phyloP scores from a whole-genome alignment of 2,113 vertebrate genomes.

The Ophthalmolycus amberensis region DNA sequence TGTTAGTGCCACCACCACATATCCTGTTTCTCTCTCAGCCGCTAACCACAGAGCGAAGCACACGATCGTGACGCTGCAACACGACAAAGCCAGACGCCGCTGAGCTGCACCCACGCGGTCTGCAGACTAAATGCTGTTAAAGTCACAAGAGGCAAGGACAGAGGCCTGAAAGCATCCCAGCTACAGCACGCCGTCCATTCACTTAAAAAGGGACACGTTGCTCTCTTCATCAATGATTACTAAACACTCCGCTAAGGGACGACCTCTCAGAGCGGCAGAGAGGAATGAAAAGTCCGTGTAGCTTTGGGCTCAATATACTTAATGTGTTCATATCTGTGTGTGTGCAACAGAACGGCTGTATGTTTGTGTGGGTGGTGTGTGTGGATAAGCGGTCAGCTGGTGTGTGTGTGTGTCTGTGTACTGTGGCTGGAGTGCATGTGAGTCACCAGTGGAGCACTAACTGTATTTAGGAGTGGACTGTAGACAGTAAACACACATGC shows the following conservation, averaged over 20 bases:
- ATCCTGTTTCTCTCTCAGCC: conserved; percentile 18
- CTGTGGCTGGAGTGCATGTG: conserved; percentile 3
- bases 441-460: conserved; percentile 11
- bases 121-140: background rate
- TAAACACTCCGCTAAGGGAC: background rate
- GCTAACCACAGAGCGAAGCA: conserved; percentile 18
- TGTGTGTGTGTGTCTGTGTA: conserved; percentile 5
- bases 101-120: background rate
- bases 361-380: conserved; percentile 3
- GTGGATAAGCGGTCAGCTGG: background rate
- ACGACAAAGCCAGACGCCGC: background rate
- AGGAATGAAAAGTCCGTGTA: conserved; percentile 9
- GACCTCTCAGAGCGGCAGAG: background rate
- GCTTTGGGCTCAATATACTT: background rate
- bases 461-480: conserved; percentile 40
- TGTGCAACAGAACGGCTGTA: conserved; percentile 13
- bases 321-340: conserved; percentile 14
- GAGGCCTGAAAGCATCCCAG: background rate
- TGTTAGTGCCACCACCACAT: background rate
- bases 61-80: background rate
- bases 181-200: background rate
- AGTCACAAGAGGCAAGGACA: background rate
- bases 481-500: conserved; percentile 35
- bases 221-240: background rate
- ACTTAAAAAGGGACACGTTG: background rate